Evolutionary conservation across 2,888 invertebrate genomes (phyloP).

Genomic region (Apamea epomidion): DNA sequence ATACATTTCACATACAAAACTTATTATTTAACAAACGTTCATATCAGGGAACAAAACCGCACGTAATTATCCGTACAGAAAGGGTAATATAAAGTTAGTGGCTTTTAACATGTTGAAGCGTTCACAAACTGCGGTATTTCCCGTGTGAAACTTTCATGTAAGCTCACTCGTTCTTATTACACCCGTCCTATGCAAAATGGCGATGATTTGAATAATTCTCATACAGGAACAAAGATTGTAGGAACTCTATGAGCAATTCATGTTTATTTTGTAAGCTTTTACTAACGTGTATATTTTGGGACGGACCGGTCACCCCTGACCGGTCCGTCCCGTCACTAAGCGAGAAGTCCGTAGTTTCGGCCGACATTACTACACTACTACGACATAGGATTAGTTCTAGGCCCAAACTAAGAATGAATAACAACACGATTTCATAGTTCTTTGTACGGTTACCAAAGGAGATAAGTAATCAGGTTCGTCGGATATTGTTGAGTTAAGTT

Average conservation of each 20-base stretch:
- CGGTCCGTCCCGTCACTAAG: too few species aligned
- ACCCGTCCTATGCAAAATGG: conserved; percentile 67
- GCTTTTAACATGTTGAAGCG: conserved; percentile 86
- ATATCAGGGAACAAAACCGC: conserved; percentile 70
- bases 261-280: conserved; percentile 34
- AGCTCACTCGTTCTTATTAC: conserved; percentile 76
- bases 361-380: too few species aligned
- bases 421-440: too few species aligned
- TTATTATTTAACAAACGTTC: conserved; percentile 57
- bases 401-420: too few species aligned
- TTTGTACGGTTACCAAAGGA: too few species aligned
- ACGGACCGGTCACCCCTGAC: neutral
- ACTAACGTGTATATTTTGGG: conserved; percentile 1
- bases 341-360: too few species aligned
- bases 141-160: conserved; percentile 81
- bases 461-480: too few species aligned
- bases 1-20: conserved; percentile 42
- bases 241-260: conserved; percentile 23
- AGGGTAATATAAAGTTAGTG: conserved; percentile 84
- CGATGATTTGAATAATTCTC: conserved; percentile 77
- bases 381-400: too few species aligned
- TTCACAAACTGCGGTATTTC: conserved; percentile 83
- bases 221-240: conserved; percentile 51
- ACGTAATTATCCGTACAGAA: conserved; percentile 81
- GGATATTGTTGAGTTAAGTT: too few species aligned